Evolutionary conservation across 2,888 invertebrate genomes (phyloP), one percentile per base, ranked within the genome.

Genomic region (Andricus quercusramuli): DNA sequence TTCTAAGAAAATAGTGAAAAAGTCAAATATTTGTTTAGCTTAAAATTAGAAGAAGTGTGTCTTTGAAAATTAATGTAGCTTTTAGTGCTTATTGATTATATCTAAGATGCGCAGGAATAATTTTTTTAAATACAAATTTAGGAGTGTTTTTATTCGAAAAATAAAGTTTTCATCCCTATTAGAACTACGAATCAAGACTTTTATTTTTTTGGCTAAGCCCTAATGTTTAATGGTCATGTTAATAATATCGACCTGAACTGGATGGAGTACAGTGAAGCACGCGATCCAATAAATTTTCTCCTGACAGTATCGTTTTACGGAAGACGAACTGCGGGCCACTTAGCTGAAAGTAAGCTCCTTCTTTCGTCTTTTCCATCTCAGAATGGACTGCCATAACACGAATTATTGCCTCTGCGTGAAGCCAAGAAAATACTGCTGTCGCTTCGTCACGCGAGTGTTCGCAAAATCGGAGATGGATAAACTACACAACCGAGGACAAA

Each of bases 201-300:
- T 5, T 5, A 6, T 32, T 37, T 37, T 37, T 37, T 37, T 8
- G 1, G 37, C 9, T 37, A 37, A 8, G 37, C 37, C 37, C 37
- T 37, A 37, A 37, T 37, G 37, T 37, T 37, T 22, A 74, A 74
- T 74, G 51, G 74, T n/a, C 37, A 74, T 74, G 74, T 56, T 74
- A 74, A 74, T 74, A 74, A 32, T 22, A 51, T 74, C 32, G 74
- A n/a, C 51, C 32, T 32, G 74, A 74, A 32, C 56, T 51, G 15
- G 51, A 74, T 51, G 8, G 51, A 74, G 74, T 56, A 47, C 13
- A 70, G 66, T 44, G 56, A 78, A 68, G 56, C 78, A 78, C 65
- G 76, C 66, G 67, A 41, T 56, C 76, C 62, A 62, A 80, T 80
- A 80, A 68, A 80, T 80, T 80, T 68, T 22, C 37, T 56, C 66